Evolutionary conservation across 2,113 vertebrate species (phyloP).

Genomic region (Tauraco erythrolophus): DNA sequence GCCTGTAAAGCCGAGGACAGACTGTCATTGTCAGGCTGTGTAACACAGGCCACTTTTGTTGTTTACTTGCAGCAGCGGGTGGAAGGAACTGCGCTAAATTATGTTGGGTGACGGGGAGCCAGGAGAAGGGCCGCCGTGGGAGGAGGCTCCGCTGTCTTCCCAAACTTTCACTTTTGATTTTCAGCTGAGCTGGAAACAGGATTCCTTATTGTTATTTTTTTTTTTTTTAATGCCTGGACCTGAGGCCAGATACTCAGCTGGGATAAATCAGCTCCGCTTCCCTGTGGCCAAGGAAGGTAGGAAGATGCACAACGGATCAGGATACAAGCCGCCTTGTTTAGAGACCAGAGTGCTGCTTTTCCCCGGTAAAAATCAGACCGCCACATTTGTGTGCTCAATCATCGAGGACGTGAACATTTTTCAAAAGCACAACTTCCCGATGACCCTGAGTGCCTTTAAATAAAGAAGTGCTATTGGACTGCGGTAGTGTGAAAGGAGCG

Average conservation of each 20-base stretch:
- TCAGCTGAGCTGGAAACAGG: not conserved
- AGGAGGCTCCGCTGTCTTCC: not conserved
- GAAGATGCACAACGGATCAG: not conserved
- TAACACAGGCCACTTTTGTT: slow-evolving; percentile 49
- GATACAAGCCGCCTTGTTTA: not conserved
- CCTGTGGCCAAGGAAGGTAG: not conserved
- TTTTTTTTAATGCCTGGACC: not conserved
- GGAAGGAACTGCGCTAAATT: slow-evolving; percentile 30
- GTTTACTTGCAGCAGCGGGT: slow-evolving; percentile 13
- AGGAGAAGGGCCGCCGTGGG: not conserved
- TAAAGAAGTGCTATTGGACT: slow-evolving; percentile 25
- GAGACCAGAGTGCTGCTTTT: not conserved
- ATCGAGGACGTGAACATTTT: slow-evolving; percentile 54
- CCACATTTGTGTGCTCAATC: not conserved
- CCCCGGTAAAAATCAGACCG: not conserved
- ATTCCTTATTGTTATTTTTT: not conserved
- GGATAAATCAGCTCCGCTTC: not conserved
- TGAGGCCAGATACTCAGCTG: not conserved
- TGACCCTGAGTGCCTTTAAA: slow-evolving; percentile 44
- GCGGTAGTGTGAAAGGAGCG: not conserved
- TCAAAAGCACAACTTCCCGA: slow-evolving; percentile 46
- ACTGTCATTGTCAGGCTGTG: slow-evolving; percentile 44
- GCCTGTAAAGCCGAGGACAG: not conserved
- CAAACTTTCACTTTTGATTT: slow-evolving; percentile 66
- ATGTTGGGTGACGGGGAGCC: not conserved